Evolutionary conservation across 2,888 invertebrate genomes (phyloP).

Genomic region (Molanna angustata): DNA sequence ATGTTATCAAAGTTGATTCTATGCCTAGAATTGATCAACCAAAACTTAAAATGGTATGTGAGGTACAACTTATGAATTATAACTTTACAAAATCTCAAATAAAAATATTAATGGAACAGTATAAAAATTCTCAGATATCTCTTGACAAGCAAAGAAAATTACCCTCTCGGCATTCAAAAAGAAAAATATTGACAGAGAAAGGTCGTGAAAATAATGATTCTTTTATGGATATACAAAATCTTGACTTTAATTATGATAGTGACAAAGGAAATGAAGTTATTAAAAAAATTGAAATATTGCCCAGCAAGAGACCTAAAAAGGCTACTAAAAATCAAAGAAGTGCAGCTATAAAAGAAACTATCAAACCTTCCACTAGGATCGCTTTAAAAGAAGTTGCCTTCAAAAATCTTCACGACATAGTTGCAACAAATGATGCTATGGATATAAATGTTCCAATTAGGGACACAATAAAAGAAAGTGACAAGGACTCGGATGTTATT

Average conservation of each 20-base stretch:
- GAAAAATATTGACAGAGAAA: too few species aligned
- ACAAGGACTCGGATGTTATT: conserved; percentile 1
- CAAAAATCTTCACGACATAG: background rate
- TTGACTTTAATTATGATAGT: background rate
- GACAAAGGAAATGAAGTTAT: background rate
- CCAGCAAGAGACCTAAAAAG: conserved; percentile 6
- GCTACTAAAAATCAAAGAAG: background rate
- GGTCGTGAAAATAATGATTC: background rate
- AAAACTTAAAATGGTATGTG: conserved; percentile 13
- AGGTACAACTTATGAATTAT: background rate
- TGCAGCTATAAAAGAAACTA: background rate
- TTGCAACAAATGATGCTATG: background rate
- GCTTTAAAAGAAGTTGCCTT: background rate
- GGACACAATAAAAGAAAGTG: background rate
- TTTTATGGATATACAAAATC: background rate
- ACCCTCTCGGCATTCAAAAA: background rate
- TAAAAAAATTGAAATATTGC: conserved; percentile 4
- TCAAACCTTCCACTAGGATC: background rate
- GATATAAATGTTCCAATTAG: background rate
- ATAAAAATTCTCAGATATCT: background rate
- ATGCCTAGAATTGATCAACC: conserved; percentile 4
- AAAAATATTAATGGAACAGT: too few species aligned
- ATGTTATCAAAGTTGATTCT: conserved; percentile 12
- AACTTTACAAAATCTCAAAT: background rate
- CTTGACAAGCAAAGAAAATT: background rate